phyloP scores from a whole-genome alignment of 2,888 invertebrate genomes.

The Junonia oenone region DNA sequence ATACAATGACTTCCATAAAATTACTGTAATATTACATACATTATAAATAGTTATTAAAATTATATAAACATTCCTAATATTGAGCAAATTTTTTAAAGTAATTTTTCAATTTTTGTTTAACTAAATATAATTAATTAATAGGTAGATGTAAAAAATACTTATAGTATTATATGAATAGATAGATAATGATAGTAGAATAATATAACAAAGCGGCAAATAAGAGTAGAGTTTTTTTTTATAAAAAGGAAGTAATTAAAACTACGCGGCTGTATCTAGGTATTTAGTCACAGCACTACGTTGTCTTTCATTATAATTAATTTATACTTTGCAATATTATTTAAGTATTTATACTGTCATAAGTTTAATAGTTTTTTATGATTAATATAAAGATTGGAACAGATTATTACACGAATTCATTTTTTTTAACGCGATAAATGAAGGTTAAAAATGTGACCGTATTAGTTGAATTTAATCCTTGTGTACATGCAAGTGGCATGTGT shows the following conservation, averaged over 20 bases:
- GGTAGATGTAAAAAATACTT: background rate
- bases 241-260: background rate
- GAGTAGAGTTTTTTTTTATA: background rate
- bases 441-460: too few species aligned
- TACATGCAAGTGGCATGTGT: too few species aligned
- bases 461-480: too few species aligned
- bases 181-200: background rate
- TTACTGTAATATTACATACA: background rate
- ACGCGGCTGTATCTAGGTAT: background rate
- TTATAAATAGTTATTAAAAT: background rate
- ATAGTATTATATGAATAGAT: background rate
- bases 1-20: background rate
- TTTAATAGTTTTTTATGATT: background rate
- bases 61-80: background rate
- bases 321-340: background rate
- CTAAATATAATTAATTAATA: background rate
- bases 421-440: background rate
- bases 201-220: background rate
- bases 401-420: background rate
- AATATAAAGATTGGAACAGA: background rate
- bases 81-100: conserved; percentile 2
- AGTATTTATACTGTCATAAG: background rate
- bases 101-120: background rate
- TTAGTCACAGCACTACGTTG: conserved; percentile 5
- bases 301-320: background rate